These are phyloP conservation scores for Nettapus auritus DNA, from an alignment of 2,113 vertebrate genomes.

Conservation along the genomic window DNA sequence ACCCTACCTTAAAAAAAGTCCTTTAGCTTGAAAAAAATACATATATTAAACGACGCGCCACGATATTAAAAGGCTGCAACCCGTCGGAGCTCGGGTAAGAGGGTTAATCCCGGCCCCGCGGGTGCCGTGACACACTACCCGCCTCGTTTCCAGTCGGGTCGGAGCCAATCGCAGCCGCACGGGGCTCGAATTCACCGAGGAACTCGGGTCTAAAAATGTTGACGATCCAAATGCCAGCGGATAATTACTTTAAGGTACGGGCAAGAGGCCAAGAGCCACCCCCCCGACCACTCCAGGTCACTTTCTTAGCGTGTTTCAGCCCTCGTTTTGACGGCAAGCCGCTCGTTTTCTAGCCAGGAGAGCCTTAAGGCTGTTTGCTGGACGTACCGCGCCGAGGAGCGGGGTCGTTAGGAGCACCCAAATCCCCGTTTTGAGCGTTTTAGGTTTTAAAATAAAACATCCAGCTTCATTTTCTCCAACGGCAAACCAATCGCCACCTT, in stretches of 20 bases:
- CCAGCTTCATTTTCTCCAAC: too few species aligned
- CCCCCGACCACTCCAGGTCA: accelerated
- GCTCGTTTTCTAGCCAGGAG: background rate
- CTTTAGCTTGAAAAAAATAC: too few species aligned
- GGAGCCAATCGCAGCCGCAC: background rate
- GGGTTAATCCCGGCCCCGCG: background rate
- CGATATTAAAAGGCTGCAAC: background rate
- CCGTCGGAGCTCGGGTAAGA: background rate
- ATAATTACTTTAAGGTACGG: background rate
- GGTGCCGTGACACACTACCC: background rate
- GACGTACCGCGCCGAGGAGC: accelerated
- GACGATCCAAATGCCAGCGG: background rate
- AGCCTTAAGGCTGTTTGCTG: background rate
- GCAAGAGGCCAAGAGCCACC: background rate
- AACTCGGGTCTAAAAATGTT: background rate
- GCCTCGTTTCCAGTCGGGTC: background rate
- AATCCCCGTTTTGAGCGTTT: accelerated
- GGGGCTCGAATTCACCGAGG: background rate
- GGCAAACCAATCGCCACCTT: too few species aligned
- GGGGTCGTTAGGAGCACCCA: accelerated
- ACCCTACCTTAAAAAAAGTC: accelerated
- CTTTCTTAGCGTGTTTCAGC: accelerated
- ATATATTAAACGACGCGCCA: too few species aligned
- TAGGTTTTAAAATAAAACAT: background rate
- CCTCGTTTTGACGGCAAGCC: accelerated